Evolutionary conservation across 1,140 invertebrate genomes (phyloP).

Genomic region (Mya arenaria): DNA sequence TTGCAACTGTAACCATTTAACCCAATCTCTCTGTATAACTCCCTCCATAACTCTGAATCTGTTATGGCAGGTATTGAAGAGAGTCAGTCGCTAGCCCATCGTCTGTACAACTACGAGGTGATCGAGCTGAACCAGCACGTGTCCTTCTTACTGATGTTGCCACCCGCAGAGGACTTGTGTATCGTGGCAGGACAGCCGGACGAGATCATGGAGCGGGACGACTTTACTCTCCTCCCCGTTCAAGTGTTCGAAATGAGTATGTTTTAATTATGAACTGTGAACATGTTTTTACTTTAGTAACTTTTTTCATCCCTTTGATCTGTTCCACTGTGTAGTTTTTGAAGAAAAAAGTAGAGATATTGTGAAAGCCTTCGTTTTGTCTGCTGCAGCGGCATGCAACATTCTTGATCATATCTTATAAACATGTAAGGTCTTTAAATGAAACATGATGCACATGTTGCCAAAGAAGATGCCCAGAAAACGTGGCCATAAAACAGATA

Average conservation of each 20-base stretch:
- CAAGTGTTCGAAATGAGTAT: slow-evolving; percentile 92
- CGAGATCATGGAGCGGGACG: slow-evolving; percentile 88
- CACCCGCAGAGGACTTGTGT: slow-evolving; percentile 93
- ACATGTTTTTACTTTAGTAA: background rate
- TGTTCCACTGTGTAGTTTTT: background rate
- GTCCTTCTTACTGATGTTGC: slow-evolving; percentile 94
- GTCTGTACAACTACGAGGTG: slow-evolving; percentile 95
- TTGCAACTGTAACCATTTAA: no score
- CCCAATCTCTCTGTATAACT: no score
- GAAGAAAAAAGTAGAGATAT: no score
- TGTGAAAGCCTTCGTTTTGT: no score
- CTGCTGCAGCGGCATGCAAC: no score
- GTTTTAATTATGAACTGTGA: slow-evolving; percentile 62
- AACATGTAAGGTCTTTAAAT: no score
- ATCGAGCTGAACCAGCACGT: slow-evolving; percentile 94
- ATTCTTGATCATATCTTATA: no score
- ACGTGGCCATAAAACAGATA: no score
- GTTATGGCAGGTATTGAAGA: slow-evolving; percentile 82
- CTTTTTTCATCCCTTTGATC: background rate
- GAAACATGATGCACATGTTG: no score
- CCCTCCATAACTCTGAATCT: no score
- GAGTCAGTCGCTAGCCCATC: slow-evolving; percentile 71
- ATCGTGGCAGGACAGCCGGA: slow-evolving; percentile 92
- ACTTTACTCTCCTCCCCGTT: slow-evolving; percentile 92
- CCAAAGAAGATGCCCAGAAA: no score